phyloP scores from a whole-genome alignment of 2,113 vertebrate species.

The Gorsachius goisagi region DNA sequence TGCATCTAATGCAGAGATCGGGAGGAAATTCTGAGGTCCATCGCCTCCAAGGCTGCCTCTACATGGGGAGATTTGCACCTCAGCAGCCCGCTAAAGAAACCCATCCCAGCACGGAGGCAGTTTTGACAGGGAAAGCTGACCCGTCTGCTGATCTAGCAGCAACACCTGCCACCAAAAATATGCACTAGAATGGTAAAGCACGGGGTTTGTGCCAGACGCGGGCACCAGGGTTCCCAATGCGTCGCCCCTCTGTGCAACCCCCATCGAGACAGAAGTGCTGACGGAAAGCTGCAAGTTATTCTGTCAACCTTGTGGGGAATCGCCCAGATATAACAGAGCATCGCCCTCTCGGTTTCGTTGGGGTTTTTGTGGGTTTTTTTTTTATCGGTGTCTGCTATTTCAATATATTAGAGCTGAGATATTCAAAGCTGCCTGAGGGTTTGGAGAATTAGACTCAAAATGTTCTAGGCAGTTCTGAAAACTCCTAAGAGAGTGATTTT shows the following conservation, averaged over 20 bases:
- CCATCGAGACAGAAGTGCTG: accelerated
- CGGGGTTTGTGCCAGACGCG: accelerated
- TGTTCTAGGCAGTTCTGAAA: conserved; percentile 54
- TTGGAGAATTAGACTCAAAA: conserved; percentile 53
- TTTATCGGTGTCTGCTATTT: conserved; percentile 22
- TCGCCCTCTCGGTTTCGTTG: neutral
- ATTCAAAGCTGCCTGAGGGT: conserved; percentile 56
- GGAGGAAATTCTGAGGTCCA: neutral
- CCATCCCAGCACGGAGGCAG: neutral
- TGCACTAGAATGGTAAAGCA: accelerated
- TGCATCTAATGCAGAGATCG: neutral
- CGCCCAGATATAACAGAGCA: neutral
- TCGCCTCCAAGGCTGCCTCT: neutral
- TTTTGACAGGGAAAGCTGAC: neutral
- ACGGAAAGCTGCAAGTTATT: neutral
- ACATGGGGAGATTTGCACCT: accelerated
- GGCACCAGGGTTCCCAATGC: neutral
- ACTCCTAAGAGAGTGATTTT: conserved; percentile 60
- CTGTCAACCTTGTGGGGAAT: neutral
- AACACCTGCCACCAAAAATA: neutral
- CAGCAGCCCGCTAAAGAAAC: neutral
- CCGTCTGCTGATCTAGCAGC: neutral
- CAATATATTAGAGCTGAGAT: conserved; percentile 33
- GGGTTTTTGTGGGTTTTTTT: neutral
- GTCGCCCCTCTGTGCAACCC: neutral